Evolutionary conservation across 1,140 invertebrate genomes (phyloP).

Genomic region (Heterodera schachtii): DNA sequence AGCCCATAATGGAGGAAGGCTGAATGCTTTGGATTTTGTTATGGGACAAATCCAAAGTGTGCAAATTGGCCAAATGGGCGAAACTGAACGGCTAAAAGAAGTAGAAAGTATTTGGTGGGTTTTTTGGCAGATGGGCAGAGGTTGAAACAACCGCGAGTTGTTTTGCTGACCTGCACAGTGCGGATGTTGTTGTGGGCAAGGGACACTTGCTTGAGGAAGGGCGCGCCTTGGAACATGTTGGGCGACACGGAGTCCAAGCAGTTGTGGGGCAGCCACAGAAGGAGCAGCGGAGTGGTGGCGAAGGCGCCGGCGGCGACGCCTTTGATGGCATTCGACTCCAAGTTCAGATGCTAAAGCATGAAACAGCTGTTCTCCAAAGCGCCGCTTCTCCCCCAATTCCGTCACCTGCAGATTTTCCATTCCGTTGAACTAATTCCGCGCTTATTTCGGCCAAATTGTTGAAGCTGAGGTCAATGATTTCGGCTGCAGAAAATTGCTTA

Average conservation of each 20-base stretch:
- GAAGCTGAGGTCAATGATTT: conserved; percentile 64
- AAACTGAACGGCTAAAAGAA: conserved; percentile 58
- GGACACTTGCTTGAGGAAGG: conserved; percentile 63
- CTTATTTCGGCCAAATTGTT: conserved; percentile 58
- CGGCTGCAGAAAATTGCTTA: conserved; percentile 54
- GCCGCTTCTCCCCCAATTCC: not conserved
- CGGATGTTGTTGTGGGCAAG: conserved; percentile 63
- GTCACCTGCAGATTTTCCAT: conserved; percentile 56
- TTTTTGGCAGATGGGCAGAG: not conserved
- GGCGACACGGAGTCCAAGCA: conserved; percentile 54
- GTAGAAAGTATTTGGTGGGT: not conserved
- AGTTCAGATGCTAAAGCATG: conserved; percentile 52
- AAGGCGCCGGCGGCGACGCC: conserved; percentile 63
- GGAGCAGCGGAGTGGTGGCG: conserved; percentile 57
- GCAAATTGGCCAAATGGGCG: conserved; percentile 62
- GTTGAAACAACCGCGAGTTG: not conserved
- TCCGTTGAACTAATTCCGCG: conserved; percentile 54
- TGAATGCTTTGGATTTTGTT: conserved; percentile 61
- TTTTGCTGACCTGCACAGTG: conserved; percentile 48
- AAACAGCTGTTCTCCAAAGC: not conserved
- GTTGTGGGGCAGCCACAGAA: conserved; percentile 64
- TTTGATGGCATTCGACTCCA: conserved; percentile 61
- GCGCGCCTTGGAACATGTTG: conserved; percentile 62
- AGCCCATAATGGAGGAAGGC: conserved; percentile 52
- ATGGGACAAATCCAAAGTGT: conserved; percentile 60